These are phyloP conservation scores for Nesidiocoris tenuis DNA, from an alignment of 2,888 invertebrate genomes.

Conservation along the genomic window DNA sequence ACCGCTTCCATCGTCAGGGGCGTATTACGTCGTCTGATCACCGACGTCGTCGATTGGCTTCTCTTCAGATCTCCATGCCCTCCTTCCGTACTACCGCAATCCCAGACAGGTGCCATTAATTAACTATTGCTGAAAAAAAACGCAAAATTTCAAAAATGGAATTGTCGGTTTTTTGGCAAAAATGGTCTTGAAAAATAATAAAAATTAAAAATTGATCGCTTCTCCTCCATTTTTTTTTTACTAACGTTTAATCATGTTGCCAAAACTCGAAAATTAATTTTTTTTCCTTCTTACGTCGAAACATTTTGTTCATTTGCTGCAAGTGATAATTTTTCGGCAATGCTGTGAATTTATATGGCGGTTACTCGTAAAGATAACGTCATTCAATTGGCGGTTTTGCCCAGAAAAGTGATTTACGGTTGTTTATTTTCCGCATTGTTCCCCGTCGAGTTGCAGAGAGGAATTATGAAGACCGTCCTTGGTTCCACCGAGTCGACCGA, in stretches of 20 bases:
- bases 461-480: constrained; percentile 41
- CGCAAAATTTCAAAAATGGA: not conserved
- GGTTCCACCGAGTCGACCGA: constrained; percentile 48
- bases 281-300: no score
- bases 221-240: not conserved
- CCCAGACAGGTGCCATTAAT: no score
- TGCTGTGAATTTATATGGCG: not conserved
- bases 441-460: constrained; percentile 17
- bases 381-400: not conserved
- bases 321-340: not conserved
- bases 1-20: constrained; percentile 25
- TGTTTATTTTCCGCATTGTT: not conserved
- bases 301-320: no score
- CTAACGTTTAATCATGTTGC: not conserved
- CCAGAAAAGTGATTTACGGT: not conserved
- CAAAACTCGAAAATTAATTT: no score
- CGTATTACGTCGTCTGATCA: constrained; percentile 24
- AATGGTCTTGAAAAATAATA: no score
- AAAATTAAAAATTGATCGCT: not conserved
- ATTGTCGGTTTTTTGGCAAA: no score
- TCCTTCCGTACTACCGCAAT: not conserved
- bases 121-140: not conserved
- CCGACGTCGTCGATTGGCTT: constrained; percentile 27
- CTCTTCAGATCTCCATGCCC: constrained; percentile 14
- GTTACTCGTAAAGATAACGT: not conserved